These are phyloP conservation scores for Sinocyclocheilus maitianheensis DNA, from an alignment of 2,113 vertebrate genomes.

Conservation along the genomic window DNA sequence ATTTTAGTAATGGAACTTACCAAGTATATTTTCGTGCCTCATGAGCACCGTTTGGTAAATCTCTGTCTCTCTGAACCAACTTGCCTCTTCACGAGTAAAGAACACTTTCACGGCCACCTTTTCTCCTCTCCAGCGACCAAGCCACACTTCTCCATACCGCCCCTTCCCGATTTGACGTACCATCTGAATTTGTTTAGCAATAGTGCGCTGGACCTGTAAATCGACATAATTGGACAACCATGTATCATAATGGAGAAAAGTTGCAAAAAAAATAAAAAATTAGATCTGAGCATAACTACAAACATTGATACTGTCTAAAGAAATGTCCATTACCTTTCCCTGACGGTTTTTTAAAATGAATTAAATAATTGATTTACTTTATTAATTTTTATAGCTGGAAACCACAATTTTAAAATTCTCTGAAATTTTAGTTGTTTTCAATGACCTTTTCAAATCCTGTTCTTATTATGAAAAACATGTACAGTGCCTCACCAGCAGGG, in stretches of 20 bases:
- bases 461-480: background rate
- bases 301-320: background rate
- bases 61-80: slow-evolving; percentile 97
- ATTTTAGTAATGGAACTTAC: slow-evolving; percentile 67
- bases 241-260: background rate
- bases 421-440: background rate
- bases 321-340: background rate
- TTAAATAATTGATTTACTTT: background rate
- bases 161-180: slow-evolving; percentile 96
- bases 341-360: background rate
- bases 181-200: slow-evolving; percentile 99
- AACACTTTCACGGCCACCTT: slow-evolving; percentile 98
- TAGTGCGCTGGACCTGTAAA: slow-evolving; percentile 91
- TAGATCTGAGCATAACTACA: background rate
- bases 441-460: background rate
- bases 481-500: slow-evolving; percentile 83
- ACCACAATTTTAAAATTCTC: background rate
- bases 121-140: slow-evolving; percentile 96
- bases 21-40: slow-evolving; percentile 96
- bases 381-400: background rate
- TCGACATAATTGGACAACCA: background rate
- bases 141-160: slow-evolving; percentile 96
- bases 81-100: slow-evolving; percentile 94
- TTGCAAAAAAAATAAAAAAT: background rate
- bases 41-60: slow-evolving; percentile 98